Evolutionary conservation across 2,113 vertebrate genomes (phyloP), one percentile per base, ranked within the genome.

Genomic region (Rhadina sibilatrix): DNA sequence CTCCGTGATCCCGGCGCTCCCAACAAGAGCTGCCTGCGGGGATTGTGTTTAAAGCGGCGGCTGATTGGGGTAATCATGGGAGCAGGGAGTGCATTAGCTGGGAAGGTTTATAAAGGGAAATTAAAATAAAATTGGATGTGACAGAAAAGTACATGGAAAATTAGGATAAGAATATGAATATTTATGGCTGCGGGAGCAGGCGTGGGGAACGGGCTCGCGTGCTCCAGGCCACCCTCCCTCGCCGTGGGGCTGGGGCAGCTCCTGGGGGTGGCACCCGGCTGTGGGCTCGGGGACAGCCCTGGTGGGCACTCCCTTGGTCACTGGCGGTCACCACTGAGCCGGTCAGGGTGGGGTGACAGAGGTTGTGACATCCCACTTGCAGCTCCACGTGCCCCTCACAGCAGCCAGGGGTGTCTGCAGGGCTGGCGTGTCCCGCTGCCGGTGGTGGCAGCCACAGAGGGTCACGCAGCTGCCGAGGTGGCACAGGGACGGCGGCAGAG

Each of bases 101-200:
- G 56, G 95, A 89, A 97, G 96, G 96, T 93, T 97, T 96, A 97
- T 94, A 95, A 96, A 97, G 90, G 93, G 91, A 97, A 97, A 97
- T 97, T 95, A 95, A 97, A 97, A 97, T 96, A 96, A 97, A 97
- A 98, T 95, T 96, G 96, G 96, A 97, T 97, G 95, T 97, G 97
- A 96, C 97, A 97, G 96, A 98, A 97, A 97, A 97, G 96, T 95
- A 96, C 95, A 94, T 92, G 96, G 95, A 94, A 96, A 97, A 96
- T 95, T 94, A 96, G 96, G 85, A 92, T 71, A 87, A 94, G 95
- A 96, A 92, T 94, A 97, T 97, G 97, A 97, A 98, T 97, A 97
- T 97, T 96, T 97, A 97, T 97, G 94, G 94, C 49, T 71, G 76
- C 2, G 9, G 59, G 77, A 95, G 65, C 47, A 71, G 1, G 47